Evolutionary conservation across 2,797 vertebrate species (phyloP).

Genomic region (Oreortyx pictus): DNA sequence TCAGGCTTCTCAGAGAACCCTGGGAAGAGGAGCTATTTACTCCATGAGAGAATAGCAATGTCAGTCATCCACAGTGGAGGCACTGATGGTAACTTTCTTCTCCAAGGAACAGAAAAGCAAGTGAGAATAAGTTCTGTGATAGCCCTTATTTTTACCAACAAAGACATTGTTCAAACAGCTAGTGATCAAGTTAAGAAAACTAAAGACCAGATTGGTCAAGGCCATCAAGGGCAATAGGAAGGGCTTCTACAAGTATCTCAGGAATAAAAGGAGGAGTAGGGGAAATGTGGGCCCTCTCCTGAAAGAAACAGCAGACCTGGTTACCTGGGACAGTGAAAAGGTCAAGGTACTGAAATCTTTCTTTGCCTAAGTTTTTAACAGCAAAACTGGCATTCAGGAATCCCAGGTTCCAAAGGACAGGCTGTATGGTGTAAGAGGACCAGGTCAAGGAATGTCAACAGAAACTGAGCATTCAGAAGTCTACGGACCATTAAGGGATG

Average conservation of each 20-base stretch:
- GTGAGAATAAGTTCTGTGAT: too few species aligned
- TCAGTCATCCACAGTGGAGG: not conserved
- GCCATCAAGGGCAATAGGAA: too few species aligned
- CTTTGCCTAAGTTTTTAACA: not conserved
- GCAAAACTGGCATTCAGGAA: not conserved
- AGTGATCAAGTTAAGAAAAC: not conserved
- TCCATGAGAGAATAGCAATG: not conserved
- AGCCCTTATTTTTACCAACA: too few species aligned
- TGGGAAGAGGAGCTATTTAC: not conserved
- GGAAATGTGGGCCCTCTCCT: too few species aligned
- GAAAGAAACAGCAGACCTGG: not conserved
- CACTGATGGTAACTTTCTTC: too few species aligned
- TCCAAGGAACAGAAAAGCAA: too few species aligned
- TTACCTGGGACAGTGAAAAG: not conserved
- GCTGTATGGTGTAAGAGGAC: not conserved
- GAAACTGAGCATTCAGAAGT: not conserved
- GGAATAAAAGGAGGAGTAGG: too few species aligned
- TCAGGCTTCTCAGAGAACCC: not conserved
- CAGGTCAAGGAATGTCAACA: not conserved
- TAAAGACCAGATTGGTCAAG: not conserved
- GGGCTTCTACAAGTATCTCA: too few species aligned
- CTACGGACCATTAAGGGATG: not conserved
- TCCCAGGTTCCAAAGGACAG: not conserved
- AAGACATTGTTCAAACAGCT: not conserved
- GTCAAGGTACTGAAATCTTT: not conserved